Conservation (phyloP, 2,113 vertebrate species). For the Etia nguti region DNA sequence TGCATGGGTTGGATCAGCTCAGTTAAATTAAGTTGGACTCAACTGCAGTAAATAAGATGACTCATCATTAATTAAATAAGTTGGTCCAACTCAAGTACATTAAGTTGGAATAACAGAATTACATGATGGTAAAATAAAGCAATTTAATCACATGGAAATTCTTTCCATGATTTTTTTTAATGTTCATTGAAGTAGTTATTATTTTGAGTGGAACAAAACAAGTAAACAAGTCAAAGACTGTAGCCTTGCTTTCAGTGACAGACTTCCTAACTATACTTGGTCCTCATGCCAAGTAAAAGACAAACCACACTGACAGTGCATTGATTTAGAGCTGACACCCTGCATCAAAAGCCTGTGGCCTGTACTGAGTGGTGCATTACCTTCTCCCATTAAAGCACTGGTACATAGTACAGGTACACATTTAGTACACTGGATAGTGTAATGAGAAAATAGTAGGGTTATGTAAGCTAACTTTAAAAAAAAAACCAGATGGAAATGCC, state of each 20-base stretch:
- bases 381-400: neutral
- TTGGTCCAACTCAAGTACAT: neutral
- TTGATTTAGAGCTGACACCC: neutral
- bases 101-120: neutral
- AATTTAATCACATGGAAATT: neutral
- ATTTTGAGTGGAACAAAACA: neutral
- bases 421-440: neutral
- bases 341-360: neutral
- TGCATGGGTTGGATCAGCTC: accelerated
- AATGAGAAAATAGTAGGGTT: neutral
- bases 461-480: neutral
- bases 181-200: accelerated
- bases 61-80: neutral
- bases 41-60: neutral
- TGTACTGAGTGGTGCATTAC: neutral
- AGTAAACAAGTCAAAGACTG: neutral
- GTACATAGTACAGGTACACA: neutral
- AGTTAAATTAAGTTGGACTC: neutral
- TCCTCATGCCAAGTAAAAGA: neutral
- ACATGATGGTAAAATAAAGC: neutral
- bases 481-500: neutral
- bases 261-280: neutral
- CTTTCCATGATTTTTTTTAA: neutral
- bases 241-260: neutral
- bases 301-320: neutral